Evolutionary conservation across 2,113 vertebrate species (phyloP).

Genomic region (Phyllostomus discolor): DNA sequence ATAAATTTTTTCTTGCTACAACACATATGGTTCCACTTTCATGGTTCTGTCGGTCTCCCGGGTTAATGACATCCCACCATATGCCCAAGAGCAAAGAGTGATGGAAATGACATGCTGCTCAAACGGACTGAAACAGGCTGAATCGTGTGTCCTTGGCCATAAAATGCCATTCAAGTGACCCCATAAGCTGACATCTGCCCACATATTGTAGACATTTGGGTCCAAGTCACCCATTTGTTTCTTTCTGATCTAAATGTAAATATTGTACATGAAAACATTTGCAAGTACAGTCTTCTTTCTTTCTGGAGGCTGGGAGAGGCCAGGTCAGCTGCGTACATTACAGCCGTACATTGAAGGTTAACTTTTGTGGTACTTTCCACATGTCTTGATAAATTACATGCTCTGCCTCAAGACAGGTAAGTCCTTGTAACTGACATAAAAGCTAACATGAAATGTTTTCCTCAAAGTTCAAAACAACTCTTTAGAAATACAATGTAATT

Average conservation of each 20-base stretch:
- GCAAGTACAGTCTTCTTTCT: slow-evolving; percentile 67
- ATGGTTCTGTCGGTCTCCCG: slow-evolving; percentile 65
- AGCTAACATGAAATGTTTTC: background rate
- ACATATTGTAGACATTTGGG: slow-evolving; percentile 77
- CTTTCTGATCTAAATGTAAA: slow-evolving; percentile 78
- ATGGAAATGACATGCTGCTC: slow-evolving; percentile 72
- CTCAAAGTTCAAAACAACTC: background rate
- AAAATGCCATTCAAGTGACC: slow-evolving; percentile 72
- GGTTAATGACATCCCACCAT: slow-evolving; percentile 80
- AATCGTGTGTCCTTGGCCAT: slow-evolving; percentile 65
- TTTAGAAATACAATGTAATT: background rate
- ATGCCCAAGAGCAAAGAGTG: slow-evolving; percentile 81
- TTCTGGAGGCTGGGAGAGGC: slow-evolving; percentile 63
- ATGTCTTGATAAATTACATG: slow-evolving; percentile 77
- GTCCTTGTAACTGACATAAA: slow-evolving; percentile 55
- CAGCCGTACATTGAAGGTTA: slow-evolving; percentile 66
- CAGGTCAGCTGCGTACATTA: slow-evolving; percentile 64
- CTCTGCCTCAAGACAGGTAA: slow-evolving; percentile 63
- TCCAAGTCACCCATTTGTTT: slow-evolving; percentile 70
- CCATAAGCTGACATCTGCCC: slow-evolving; percentile 59
- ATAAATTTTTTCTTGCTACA: slow-evolving; percentile 60
- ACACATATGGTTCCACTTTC: slow-evolving; percentile 83
- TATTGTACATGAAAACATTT: slow-evolving; percentile 79
- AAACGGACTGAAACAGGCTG: slow-evolving; percentile 64
- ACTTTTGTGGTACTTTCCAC: slow-evolving; percentile 69